Evolutionary conservation across 2,113 vertebrate species (phyloP), one percentile per base, ranked within the genome.

Genomic region (Bubo scandiacus): DNA sequence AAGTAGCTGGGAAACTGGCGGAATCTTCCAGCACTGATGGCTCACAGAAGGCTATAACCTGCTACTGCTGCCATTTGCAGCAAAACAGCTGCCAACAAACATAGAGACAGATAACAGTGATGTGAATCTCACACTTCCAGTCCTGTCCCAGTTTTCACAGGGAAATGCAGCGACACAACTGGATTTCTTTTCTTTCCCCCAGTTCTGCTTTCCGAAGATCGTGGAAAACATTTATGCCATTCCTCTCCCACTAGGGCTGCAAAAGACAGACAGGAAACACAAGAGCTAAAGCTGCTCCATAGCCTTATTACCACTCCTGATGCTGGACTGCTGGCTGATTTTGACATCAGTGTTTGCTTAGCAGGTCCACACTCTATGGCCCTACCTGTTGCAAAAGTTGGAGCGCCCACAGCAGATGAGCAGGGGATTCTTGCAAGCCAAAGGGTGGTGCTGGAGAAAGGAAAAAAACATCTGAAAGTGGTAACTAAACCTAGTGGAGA

Each of bases 161-260:
- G 15, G 43, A 81, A 85, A 58, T 0, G 7, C 15, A 75, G 32
- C 20, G 18, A 40, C 10, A 42, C 20, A n/a, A 85, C 8, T 38
- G 42, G 27, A 52, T 19, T 43, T 13, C 16, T 13, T 5, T 7
- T 13, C 5, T 3, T 2, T 3, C 8, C 4, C 13, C 38, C 19
- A 43, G 36, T 73, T 59, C 30, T 79, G 66, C 45, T 79, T 47
- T 52, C 36, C 54, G 27, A 78, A 84, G 38, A 61, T 22, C 22
- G 55, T 2, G 6, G 27, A 74, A 74, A 75, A 75, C 26, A 27
- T 57, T 49, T 49, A 66, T 49, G 49, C n/a, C 34, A 52, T 25
- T 81, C 17, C 6, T 71, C 40, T 55, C 42, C 15, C 51, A n/a
- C 20, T 25, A 67, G 10, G n/a, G 26, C 25, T 66, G 20, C 45